A percentile compares a stretch with the other conserved stretches of the same genome.
These are phyloP conservation scores for Polydrusus tereticollis DNA, from an alignment of 2,888 invertebrate species.

Conservation along the genomic window DNA sequence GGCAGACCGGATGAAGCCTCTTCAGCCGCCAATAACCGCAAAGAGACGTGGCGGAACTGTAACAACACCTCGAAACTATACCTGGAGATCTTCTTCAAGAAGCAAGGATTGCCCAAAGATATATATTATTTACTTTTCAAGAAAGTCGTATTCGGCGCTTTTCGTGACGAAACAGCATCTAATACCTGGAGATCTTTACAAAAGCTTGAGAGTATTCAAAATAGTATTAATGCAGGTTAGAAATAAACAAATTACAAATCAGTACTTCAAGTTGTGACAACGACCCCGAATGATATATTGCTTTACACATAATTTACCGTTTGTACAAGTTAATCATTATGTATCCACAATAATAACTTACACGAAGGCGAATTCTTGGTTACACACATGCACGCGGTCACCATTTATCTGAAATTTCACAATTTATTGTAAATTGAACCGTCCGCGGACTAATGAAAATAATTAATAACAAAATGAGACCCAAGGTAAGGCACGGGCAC, in stretches of 20 bases:
- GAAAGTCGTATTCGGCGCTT: too few relatives aligned
- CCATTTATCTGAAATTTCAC: constrained; percentile 50
- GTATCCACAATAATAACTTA: constrained; percentile 47
- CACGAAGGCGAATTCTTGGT: constrained; percentile 38
- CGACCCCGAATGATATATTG: constrained; percentile 38
- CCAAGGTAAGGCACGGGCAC: constrained; percentile 42
- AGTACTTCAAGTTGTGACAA: constrained; percentile 33
- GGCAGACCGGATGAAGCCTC: constrained; percentile 46
- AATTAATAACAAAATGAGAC: constrained; percentile 50
- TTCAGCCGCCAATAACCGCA: constrained; percentile 38
- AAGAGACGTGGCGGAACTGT: constrained; percentile 37
- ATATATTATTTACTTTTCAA: background rate
- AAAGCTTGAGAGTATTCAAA: too few relatives aligned
- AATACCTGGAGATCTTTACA: too few relatives aligned
- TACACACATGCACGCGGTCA: constrained; percentile 29
- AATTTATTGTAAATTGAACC: constrained; percentile 53
- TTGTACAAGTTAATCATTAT: constrained; percentile 48
- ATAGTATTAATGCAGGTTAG: too few relatives aligned
- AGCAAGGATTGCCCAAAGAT: background rate
- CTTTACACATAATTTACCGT: constrained; percentile 46
- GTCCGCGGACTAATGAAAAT: constrained; percentile 50
- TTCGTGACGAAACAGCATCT: too few relatives aligned
- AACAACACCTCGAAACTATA: constrained; percentile 25
- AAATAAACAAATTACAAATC: constrained; percentile 22
- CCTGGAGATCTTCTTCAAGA: background rate